Evolutionary conservation across 2,888 invertebrate species (phyloP), one percentile per base, ranked within the genome.

Genomic region (Macaria notata): DNA sequence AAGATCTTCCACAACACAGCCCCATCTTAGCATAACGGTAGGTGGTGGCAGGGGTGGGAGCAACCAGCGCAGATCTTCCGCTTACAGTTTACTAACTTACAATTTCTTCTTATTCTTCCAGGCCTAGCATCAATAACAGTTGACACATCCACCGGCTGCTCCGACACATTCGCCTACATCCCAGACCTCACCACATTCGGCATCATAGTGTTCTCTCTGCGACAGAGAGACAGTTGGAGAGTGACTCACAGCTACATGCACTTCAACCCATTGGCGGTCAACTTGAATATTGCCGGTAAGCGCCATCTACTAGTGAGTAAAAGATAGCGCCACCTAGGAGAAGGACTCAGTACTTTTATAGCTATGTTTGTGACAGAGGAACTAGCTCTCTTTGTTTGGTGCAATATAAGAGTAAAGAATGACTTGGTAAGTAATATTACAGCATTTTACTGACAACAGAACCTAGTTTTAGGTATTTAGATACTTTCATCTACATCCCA

Each of bases 161-260:
- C 86, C 30, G 81, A 94, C 56, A 94, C 96, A 0, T 94, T 86
- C 77, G 96, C 95, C 0, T 96, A 96, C 74, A 87, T 96, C 36
- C 94, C 96, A 0, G 95, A 95, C 73, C 79, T 94, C 30, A 87
- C 92, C 0, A 93, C 93, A 0, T 94, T 92, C 66, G 94, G 94
- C 0, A 68, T 95, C 7, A 41, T 87, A 0, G 93, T 94, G 29
- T 94, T 92, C 76, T 94, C 94, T 31, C 85, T 93, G 48, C 82
- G 88, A 7, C 84, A 92, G 0, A 92, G 94, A 58, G 92, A 93
- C 57, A 94, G 95, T 31, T 96, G 96, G 96, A 82, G 95, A 41
- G 88, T 94, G n/a, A 76, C 79, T 0, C 96, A 97, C 71, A 95
- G 95, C 72, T 96, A 93, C 72, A 96, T 96, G 81, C 92, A 93